phyloP scores from a whole-genome alignment of 2,888 invertebrate species.

The Ichneumoninae sp. region DNA sequence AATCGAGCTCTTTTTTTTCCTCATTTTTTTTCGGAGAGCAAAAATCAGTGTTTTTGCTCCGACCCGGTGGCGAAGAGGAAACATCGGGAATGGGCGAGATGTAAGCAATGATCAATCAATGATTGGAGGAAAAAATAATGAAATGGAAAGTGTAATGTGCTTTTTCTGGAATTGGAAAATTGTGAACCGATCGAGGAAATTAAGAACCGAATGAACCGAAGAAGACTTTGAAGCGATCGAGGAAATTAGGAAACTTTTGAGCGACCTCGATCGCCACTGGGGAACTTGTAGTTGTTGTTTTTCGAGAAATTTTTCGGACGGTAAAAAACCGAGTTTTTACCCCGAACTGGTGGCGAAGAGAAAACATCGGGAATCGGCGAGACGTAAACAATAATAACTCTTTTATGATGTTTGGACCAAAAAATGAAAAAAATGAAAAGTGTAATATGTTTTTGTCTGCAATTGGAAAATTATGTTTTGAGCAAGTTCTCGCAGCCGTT shows the following conservation, averaged over 20 bases:
- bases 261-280: conserved; percentile 43
- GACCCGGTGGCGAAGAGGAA: background rate
- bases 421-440: too few species aligned
- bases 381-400: conserved; percentile 2
- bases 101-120: background rate
- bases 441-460: background rate
- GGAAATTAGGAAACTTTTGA: too few species aligned
- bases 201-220: too few species aligned
- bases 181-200: too few species aligned
- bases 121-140: background rate
- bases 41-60: background rate
- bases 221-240: too few species aligned
- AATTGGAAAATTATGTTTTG: background rate
- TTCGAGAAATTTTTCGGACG: background rate
- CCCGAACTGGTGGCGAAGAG: background rate
- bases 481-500: too few species aligned
- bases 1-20: conserved; percentile 15
- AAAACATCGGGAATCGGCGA: background rate
- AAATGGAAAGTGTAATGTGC: background rate
- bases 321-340: background rate
- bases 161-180: background rate
- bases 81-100: background rate
- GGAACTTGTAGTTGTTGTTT: conserved; percentile 34
- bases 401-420: background rate
- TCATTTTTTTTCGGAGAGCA: background rate